These are phyloP conservation scores for Bolinopsis microptera DNA, from an alignment of 37 sponge, comb jelly and placozoan species.

Conservation along the genomic window DNA sequence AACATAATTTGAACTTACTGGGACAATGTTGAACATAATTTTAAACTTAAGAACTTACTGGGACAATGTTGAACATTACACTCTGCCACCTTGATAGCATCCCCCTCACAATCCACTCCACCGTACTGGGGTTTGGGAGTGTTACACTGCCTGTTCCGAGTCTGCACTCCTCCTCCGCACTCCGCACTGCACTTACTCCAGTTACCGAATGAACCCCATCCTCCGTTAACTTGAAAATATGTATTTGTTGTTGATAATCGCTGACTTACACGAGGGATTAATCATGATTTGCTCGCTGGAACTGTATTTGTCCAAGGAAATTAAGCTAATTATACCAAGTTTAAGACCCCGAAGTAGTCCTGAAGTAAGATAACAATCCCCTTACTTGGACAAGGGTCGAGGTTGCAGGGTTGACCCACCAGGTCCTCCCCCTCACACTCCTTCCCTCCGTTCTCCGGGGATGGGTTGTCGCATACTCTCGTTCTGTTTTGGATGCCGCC, in stretches of 20 bases:
- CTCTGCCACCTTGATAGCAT: background rate
- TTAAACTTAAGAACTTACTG: too few relatives aligned
- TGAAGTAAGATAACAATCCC: too few relatives aligned
- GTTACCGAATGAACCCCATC: conserved; percentile 36
- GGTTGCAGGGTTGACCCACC: background rate
- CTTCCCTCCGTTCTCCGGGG: background rate
- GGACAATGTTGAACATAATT: too few relatives aligned
- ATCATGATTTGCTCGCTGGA: too few relatives aligned
- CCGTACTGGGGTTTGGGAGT: conserved; percentile 59
- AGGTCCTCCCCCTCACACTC: background rate
- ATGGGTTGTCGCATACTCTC: background rate
- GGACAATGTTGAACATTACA: background rate
- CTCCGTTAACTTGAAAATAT: conserved; percentile 14
- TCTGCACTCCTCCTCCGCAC: conserved; percentile 17
- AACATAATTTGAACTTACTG: too few relatives aligned
- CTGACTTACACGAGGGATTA: too few relatives aligned
- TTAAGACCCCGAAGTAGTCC: too few relatives aligned
- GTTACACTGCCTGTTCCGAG: conserved; percentile 5
- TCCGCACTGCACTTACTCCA: background rate
- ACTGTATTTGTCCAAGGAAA: too few relatives aligned
- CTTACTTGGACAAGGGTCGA: background rate
- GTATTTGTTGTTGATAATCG: too few relatives aligned
- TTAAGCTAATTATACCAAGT: too few relatives aligned
- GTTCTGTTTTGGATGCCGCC: background rate
- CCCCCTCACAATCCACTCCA: background rate